Base-by-base conservation (phyloP, 2,888 invertebrate species). In the Cephus pygmeus region DNA sequence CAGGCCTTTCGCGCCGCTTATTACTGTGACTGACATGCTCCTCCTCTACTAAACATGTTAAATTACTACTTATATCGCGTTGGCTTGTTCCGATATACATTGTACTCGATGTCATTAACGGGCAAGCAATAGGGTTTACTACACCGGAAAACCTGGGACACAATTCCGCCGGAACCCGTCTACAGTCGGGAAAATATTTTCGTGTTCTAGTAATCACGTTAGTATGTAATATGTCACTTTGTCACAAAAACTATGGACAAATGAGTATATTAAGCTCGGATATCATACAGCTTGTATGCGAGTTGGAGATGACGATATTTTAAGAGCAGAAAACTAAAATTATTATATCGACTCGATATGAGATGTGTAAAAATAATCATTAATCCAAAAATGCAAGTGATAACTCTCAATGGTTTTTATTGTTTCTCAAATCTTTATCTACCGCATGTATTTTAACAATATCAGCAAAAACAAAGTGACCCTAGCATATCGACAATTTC, bases 11-110 rank as follows among this genome's bases (percentile, higher is more conserved):
- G 77, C 69, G 80, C 86, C 86, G 86, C 84, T 81, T 74, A 86
- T 88, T 84, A 88, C 84, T 40, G 79, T 86, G 87, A 89, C 78
- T 88, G 88, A 88, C 88, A 77, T 79, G 78, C 77, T 75, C 77
- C 40, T 34, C 15, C 34, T 77, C 77, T 34, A 31, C 71, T 71
- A 71, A 75, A 6, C 33, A 40, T 36, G 30, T 34, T 36, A n/a
- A 15, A n/a, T 71, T 75, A 23, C 15, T n/a, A 35, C 71, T 33
- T 71, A 71, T 33, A 71, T 33, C 71, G 71, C 71, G 71, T 71
- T 31, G 15, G 71, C 71, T 71, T 71, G 6, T 15, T n/a, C 31
- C 73, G 68, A 68, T 40, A 23, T 15, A n/a, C 34, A 35, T 33
- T 15, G 15, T 23, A 69, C 35, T 36, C 69, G 23, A 56, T 23